Conservation (phyloP, 2,888 invertebrate genomes). For the Dione vanillae region DNA sequence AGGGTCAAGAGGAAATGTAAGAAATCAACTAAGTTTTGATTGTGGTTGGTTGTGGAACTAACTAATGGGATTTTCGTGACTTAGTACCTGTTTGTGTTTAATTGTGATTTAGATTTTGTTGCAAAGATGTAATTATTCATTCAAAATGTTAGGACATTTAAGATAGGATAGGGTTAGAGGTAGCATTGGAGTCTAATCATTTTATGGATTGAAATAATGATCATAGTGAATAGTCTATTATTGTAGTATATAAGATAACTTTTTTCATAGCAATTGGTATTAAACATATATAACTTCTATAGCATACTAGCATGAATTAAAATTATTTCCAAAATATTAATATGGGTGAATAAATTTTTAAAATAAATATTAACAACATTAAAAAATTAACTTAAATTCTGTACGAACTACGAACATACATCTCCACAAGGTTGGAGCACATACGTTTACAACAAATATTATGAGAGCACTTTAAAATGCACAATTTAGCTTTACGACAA, state of each 20-base stretch:
- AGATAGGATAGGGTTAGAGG: neutral
- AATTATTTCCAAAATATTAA: too few species aligned
- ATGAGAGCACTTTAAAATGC: conserved; percentile 42
- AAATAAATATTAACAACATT: too few species aligned
- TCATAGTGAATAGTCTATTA: neutral
- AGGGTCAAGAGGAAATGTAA: conserved; percentile 41
- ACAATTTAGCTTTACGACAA: conserved; percentile 43
- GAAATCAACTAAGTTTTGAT: conserved; percentile 44
- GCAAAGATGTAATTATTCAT: neutral
- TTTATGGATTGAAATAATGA: neutral
- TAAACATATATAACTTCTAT: too few species aligned
- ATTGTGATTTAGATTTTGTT: neutral
- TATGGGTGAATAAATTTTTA: too few species aligned
- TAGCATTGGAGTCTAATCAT: neutral
- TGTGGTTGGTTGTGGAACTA: conserved; percentile 32
- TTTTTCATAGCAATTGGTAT: too few species aligned
- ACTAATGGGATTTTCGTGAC: conserved; percentile 22
- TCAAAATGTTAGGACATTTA: neutral
- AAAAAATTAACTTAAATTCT: too few species aligned
- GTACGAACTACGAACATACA: neutral
- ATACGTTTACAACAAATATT: conserved; percentile 28
- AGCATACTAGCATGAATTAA: too few species aligned
- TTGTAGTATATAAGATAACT: neutral
- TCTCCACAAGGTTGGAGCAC: neutral
- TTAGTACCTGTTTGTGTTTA: conserved; percentile 18